Evolutionary conservation across 2,888 invertebrate genomes (phyloP), one percentile per base, ranked within the genome.

Genomic region (Galeruca laticollis): DNA sequence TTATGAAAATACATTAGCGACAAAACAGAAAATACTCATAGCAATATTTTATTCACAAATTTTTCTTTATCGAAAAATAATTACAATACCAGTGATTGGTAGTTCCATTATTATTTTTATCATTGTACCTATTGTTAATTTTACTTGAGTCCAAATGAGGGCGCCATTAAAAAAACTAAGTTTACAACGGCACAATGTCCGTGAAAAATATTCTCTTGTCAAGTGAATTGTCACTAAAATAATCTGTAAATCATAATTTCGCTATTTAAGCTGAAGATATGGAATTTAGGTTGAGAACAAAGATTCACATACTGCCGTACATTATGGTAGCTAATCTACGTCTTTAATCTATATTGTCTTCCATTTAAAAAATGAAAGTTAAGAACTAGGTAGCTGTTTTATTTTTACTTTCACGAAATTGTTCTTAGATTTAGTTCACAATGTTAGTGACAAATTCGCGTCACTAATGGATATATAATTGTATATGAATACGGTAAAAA

Each of bases 311-410:
- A n/a, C n/a, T 31, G 15, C 10, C 4, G 21, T 21, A 26, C 54
- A n/a, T 15, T 35, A 35, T 35, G 35, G 15, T 1, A 11, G 35
- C 18, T 35, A 35, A 57, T 57, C 56, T 18, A 11, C 4, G 35
- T 57, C 10, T 15, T 57, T 18, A 57, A 57, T 57, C 56, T 57
- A 57, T 4, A 57, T 35, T 35, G 35, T 35, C 33, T 18, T 18
- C n/a, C 15, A 26, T 56, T 33, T 33, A 35, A 57, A 52, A 57
- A 35, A 57, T 33, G 56, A 57, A 57, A 57, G 56, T 35, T 57
- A 57, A 35, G 35, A 33, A 57, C 35, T 33, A 8, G 56, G 33
- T 56, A 56, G 2, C 2, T 15, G 56, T 31, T 57, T 26, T 31
- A 15, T 11, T 31, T 54, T 15, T 57, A 57, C 56, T 57, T 57